A percentile compares a stretch with the other conserved stretches of the same genome.
Conservation (phyloP, 1,140 invertebrate species). For the Chionoecetes opilio region DNA sequence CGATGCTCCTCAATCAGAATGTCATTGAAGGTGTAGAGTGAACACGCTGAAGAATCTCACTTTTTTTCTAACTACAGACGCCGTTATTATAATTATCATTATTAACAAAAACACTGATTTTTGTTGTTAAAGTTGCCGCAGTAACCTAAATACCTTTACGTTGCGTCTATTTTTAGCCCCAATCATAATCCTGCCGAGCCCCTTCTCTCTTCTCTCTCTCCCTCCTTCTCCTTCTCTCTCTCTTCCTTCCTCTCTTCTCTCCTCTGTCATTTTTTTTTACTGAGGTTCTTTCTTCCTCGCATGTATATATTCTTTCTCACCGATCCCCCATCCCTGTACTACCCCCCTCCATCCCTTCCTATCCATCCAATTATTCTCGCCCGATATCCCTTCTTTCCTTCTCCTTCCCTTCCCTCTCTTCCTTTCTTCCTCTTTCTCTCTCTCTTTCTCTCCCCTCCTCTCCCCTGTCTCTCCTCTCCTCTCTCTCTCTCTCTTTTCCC, state of each 20-base stretch:
- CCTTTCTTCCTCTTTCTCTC: background rate
- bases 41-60: too few species aligned
- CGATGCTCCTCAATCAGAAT: too few species aligned
- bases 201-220: too few species aligned
- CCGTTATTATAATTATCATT: background rate
- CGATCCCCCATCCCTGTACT: background rate
- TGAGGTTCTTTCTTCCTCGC: background rate
- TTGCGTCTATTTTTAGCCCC: too few species aligned
- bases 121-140: background rate
- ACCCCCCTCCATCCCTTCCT: background rate
- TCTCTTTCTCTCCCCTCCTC: background rate
- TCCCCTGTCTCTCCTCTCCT: background rate
- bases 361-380: background rate
- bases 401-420: too few species aligned
- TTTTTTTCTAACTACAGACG: background rate
- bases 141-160: background rate
- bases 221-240: background rate
- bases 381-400: too few species aligned
- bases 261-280: background rate
- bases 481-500: background rate
- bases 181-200: too few species aligned
- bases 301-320: background rate
- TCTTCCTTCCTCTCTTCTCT: background rate
- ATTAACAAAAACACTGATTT: background rate
- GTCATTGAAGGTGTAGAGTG: too few species aligned